phyloP scores from a whole-genome alignment of 2,888 invertebrate species.

The Hyles lineata region DNA sequence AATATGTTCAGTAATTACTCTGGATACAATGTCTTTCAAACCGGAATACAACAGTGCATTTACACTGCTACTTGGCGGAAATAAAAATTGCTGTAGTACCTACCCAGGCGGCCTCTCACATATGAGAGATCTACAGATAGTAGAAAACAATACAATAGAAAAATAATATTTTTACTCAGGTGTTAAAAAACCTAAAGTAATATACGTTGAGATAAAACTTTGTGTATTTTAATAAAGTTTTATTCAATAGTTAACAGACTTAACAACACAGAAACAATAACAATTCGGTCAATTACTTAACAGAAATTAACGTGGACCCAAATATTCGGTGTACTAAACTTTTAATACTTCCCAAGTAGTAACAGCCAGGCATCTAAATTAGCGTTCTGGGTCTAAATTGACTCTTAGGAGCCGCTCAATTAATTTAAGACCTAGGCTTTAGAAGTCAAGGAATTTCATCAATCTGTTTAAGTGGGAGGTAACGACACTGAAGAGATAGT shows the following conservation, averaged over 20 bases:
- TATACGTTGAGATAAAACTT: not conserved
- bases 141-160: too few species aligned
- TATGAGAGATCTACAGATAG: too few species aligned
- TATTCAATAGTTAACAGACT: not conserved
- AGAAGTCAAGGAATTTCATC: constrained; percentile 2
- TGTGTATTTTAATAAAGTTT: not conserved
- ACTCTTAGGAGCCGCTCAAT: constrained; percentile 8
- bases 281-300: not conserved
- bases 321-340: not conserved
- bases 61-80: too few species aligned
- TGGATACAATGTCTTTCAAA: too few species aligned
- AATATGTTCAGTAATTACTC: too few species aligned
- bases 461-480: not conserved
- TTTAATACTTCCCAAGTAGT: constrained; percentile 13
- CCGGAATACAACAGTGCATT: too few species aligned
- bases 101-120: too few species aligned
- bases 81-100: too few species aligned
- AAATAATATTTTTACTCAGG: too few species aligned
- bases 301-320: not conserved
- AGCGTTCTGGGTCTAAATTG: not conserved
- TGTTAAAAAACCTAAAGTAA: not conserved
- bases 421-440: constrained; percentile 7
- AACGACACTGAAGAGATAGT: not conserved
- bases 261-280: not conserved
- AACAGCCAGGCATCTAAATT: constrained; percentile 4